A percentile compares a stretch with the other conserved stretches of the same genome.
phyloP scores from a whole-genome alignment of 1,140 invertebrate species.

The Brachionus rubens region DNA sequence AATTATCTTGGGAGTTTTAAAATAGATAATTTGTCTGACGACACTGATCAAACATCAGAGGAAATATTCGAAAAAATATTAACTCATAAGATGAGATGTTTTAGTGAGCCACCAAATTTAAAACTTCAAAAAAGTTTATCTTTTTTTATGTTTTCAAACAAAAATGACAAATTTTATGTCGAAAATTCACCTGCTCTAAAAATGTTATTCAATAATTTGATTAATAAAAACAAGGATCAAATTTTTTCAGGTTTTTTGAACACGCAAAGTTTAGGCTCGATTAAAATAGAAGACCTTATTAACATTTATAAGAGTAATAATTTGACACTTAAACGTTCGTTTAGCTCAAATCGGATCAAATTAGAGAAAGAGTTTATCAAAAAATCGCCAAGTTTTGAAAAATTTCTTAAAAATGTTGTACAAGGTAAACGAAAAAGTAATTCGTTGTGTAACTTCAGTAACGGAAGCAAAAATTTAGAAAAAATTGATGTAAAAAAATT shows the following conservation, averaged over 20 bases:
- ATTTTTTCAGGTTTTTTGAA: background rate
- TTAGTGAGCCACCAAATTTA: slow-evolving; percentile 24
- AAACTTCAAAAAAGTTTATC: background rate
- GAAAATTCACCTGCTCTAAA: slow-evolving; percentile 3
- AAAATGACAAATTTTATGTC: background rate
- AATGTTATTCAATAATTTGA: slow-evolving; percentile 13
- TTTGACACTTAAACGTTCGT: slow-evolving; percentile 7
- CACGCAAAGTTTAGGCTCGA: background rate
- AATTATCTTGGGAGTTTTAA: too few relatives aligned
- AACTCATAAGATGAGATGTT: background rate
- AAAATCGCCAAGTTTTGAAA: slow-evolving; percentile 32
- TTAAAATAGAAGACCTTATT: background rate
- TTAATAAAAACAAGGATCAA: slow-evolving; percentile 8
- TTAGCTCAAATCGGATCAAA: slow-evolving; percentile 19
- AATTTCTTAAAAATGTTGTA: slow-evolving; percentile 40
- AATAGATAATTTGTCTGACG: background rate
- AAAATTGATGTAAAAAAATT: background rate
- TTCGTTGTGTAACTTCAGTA: slow-evolving; percentile 28
- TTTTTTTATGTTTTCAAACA: background rate
- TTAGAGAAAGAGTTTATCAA: slow-evolving; percentile 15
- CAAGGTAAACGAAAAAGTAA: slow-evolving; percentile 25
- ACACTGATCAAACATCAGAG: background rate
- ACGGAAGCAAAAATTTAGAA: slow-evolving; percentile 4
- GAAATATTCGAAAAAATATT: background rate
- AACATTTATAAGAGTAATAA: slow-evolving; percentile 24